Percentiles rank a stretch among this genome's conserved stretches.
phyloP scores from a whole-genome alignment of 2,113 vertebrate genomes.

The Gopherus flavomarginatus region DNA sequence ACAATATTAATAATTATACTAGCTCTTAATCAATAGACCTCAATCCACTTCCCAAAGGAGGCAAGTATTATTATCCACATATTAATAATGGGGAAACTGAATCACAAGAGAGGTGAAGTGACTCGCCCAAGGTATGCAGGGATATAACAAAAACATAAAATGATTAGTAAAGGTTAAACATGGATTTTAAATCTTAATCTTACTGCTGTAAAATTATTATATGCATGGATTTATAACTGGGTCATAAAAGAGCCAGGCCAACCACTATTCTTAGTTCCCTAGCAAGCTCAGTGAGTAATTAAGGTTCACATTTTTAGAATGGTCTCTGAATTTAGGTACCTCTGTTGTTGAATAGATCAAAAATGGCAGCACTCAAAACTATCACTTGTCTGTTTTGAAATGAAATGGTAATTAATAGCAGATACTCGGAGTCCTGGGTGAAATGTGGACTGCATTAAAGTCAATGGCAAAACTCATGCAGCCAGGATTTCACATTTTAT shows the following conservation, averaged over 20 bases:
- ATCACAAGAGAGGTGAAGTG: neutral
- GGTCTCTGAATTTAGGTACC: rapidly evolving
- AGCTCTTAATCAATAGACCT: neutral
- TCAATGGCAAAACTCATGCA: neutral
- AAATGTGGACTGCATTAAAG: neutral
- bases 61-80: neutral
- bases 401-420: neutral
- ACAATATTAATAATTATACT: neutral
- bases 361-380: neutral
- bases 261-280: neutral
- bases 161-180: neutral
- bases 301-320: neutral
- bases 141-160: neutral
- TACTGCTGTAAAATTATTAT: neutral
- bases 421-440: neutral
- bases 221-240: neutral
- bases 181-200: neutral
- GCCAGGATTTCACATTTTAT: neutral
- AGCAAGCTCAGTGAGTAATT: neutral
- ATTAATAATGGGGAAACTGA: neutral
- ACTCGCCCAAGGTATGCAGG: neutral
- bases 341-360: neutral
- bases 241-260: neutral
- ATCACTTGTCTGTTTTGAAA: neutral
- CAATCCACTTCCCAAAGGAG: neutral